These are phyloP conservation scores for Strongylocentrotus purpuratus DNA, from an alignment of 35 echinoderm and acorn worm genomes.

Conservation along the genomic window DNA sequence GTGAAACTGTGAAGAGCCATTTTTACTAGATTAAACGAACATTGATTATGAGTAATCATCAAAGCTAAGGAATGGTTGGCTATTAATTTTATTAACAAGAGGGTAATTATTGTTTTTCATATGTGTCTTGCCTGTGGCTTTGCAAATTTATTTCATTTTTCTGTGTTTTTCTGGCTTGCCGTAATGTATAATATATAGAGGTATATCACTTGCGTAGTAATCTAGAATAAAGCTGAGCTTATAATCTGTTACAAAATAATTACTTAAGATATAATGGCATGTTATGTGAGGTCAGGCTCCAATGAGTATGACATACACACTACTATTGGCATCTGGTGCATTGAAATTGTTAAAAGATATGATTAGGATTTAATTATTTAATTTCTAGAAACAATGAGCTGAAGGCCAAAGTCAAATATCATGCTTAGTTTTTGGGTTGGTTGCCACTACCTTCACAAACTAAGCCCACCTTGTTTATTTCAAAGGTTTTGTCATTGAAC, in stretches of 20 bases:
- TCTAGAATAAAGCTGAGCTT: neutral
- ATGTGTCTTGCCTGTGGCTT: slow-evolving; percentile 30
- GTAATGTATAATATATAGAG: neutral
- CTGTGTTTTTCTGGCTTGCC: slow-evolving; percentile 22
- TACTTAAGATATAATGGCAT: neutral
- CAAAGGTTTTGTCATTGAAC: no score
- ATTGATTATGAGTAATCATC: no score
- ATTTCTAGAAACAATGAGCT: no score
- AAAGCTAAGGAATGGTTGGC: neutral
- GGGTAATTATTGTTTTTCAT: neutral
- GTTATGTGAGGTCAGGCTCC: neutral
- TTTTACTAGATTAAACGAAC: no score
- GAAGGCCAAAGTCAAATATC: no score
- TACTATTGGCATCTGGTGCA: neutral
- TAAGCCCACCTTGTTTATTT: no score
- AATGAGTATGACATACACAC: neutral
- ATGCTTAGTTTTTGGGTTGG: no score
- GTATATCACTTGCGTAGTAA: neutral
- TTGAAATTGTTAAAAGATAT: no score
- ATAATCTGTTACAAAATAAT: neutral
- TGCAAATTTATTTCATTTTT: neutral
- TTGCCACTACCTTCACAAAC: no score
- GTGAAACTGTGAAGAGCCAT: no score
- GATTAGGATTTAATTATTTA: no score
- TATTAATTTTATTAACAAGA: slow-evolving; percentile 8